Conservation (phyloP, 2,113 vertebrate genomes). For the Phycodurus eques region DNA sequence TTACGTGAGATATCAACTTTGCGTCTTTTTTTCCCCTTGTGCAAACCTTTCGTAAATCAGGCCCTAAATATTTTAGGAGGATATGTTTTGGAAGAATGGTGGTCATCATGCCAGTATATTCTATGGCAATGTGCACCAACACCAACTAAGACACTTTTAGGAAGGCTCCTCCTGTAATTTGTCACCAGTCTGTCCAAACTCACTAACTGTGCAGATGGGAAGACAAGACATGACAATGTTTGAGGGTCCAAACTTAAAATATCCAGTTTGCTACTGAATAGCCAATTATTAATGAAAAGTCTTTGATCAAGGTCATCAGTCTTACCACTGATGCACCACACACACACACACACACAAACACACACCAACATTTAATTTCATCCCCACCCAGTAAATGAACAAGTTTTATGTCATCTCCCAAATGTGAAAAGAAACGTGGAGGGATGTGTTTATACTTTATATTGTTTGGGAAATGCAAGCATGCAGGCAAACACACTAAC, state of each 20-base stretch:
- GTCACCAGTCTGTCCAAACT: background rate
- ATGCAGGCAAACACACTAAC: slow-evolving; percentile 28
- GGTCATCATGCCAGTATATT: background rate
- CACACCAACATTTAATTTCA: slow-evolving; percentile 31
- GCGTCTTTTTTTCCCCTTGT: too few species aligned
- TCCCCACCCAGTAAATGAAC: slow-evolving; percentile 52
- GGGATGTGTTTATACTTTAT: slow-evolving; percentile 32
- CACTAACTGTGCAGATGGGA: slow-evolving; percentile 31
- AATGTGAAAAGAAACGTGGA: slow-evolving; percentile 60
- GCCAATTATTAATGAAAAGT: slow-evolving; percentile 75
- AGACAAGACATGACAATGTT: slow-evolving; percentile 50
- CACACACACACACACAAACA: slow-evolving; percentile 39
- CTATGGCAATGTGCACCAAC: background rate
- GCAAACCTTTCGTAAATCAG: too few species aligned
- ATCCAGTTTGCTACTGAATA: slow-evolving; percentile 57
- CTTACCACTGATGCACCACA: slow-evolving; percentile 48
- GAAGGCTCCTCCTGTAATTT: background rate
- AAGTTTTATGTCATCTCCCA: slow-evolving; percentile 53
- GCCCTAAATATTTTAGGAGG: too few species aligned
- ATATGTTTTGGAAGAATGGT: background rate
- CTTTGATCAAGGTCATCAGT: slow-evolving; percentile 55
- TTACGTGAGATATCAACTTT: too few species aligned
- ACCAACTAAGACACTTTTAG: background rate
- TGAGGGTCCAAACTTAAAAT: slow-evolving; percentile 52
- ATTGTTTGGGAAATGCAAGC: slow-evolving; percentile 32